Evolutionary conservation across 2,888 invertebrate species (phyloP).

Genomic region (Melanophora roralis): DNA sequence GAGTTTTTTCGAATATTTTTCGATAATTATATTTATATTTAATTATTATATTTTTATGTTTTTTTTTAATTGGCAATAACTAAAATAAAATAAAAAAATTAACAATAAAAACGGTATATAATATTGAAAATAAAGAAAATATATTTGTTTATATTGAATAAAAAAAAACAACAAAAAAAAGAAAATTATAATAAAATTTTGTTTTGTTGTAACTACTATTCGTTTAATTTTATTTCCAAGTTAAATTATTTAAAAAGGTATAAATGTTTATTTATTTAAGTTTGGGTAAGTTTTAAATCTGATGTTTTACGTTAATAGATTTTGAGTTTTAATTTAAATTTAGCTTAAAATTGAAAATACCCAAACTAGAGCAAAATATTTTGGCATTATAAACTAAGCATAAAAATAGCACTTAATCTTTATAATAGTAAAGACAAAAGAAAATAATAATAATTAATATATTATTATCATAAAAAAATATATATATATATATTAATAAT

Average conservation of each 20-base stretch:
- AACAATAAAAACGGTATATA: slow-evolving; percentile 30
- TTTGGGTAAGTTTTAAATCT: too few relatives aligned
- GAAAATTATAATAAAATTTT: neutral
- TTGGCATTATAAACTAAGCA: slow-evolving; percentile 57
- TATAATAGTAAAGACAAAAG: slow-evolving; percentile 52
- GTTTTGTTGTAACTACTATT: slow-evolving; percentile 30
- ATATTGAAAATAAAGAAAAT: neutral
- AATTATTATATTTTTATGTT: too few relatives aligned
- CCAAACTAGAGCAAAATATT: slow-evolving; percentile 45
- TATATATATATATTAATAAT: slow-evolving; percentile 35
- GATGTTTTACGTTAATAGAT: neutral
- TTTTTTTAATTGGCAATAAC: slow-evolving; percentile 33
- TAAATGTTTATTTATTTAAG: too few relatives aligned
- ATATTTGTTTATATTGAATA: neutral
- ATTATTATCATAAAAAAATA: slow-evolving; percentile 25
- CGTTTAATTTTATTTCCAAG: slow-evolving; percentile 21
- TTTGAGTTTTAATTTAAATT: slow-evolving; percentile 12
- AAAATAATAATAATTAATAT: slow-evolving; percentile 33
- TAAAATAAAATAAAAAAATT: slow-evolving; percentile 17
- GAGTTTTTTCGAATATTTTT: slow-evolving; percentile 13
- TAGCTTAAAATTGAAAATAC: slow-evolving; percentile 58
- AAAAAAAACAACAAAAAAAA: too few relatives aligned
- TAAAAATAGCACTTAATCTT: slow-evolving; percentile 61
- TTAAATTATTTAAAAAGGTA: neutral
- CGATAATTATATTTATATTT: too few relatives aligned